Evolutionary conservation across 2,113 vertebrate genomes (phyloP).

Genomic region (Sclerurus mexicanus): DNA sequence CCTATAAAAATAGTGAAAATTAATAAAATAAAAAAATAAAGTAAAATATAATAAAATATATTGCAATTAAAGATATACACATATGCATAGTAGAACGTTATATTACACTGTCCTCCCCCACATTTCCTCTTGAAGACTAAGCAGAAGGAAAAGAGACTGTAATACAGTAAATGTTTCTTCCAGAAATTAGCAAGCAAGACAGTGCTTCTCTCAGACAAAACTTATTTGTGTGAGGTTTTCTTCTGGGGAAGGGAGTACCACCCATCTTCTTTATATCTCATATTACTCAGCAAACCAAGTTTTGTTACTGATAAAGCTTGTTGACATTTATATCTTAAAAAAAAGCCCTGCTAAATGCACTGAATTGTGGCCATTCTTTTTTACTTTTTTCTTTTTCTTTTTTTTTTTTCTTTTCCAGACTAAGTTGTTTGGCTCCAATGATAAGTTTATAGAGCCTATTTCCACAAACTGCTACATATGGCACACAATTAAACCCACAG

Average conservation of each 20-base stretch:
- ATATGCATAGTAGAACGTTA: background rate
- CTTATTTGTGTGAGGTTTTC: background rate
- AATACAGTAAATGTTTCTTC: background rate
- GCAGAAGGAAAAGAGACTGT: background rate
- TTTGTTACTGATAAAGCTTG: background rate
- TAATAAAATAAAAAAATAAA: too few species aligned
- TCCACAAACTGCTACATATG: background rate
- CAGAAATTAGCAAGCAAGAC: background rate
- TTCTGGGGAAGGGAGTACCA: background rate
- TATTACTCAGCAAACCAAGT: background rate
- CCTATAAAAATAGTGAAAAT: too few species aligned
- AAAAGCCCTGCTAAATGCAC: background rate
- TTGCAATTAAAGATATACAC: background rate
- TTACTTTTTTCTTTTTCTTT: background rate
- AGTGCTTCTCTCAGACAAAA: background rate
- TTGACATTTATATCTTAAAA: background rate
- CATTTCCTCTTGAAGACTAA: background rate
- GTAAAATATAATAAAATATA: background rate
- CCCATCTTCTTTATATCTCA: background rate
- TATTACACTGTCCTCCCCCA: background rate
- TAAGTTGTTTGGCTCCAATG: background rate
- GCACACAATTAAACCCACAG: background rate
- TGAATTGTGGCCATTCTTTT: background rate
- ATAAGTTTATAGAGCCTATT: background rate
- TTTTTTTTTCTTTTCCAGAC: fast-evolving